Evolutionary conservation across 2,113 vertebrate genomes (phyloP).

Genomic region (Campylomormyrus tamandua): DNA sequence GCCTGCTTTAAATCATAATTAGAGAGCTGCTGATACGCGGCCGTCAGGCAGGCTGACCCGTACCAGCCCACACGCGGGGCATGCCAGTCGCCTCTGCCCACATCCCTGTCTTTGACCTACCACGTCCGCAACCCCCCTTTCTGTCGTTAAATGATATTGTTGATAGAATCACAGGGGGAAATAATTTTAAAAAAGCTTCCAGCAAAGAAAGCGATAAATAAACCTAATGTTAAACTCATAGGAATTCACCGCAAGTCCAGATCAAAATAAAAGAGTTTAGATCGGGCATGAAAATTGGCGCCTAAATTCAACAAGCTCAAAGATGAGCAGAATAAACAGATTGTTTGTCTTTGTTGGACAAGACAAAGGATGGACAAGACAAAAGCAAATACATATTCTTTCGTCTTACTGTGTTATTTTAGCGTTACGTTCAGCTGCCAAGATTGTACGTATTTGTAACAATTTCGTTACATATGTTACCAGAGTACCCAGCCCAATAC

Average conservation of each 20-base stretch:
- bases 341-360: background rate
- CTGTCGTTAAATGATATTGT: background rate
- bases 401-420: background rate
- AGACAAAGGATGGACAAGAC: background rate
- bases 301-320: background rate
- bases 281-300: background rate
- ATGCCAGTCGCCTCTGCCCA: background rate
- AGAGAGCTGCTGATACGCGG: background rate
- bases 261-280: background rate
- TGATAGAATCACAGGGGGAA: background rate
- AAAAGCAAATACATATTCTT: background rate
- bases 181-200: background rate
- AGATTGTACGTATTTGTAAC: background rate
- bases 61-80: background rate
- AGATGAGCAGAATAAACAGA: background rate
- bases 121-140: background rate
- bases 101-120: background rate
- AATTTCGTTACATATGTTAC: background rate
- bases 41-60: background rate
- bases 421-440: background rate
- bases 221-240: background rate
- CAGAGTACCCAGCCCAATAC: background rate
- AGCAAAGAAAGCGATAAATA: background rate
- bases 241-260: background rate
- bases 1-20: constrained; percentile 9